Evolutionary conservation across 2,888 invertebrate genomes (phyloP).

Genomic region (Drosophila testacea): DNA sequence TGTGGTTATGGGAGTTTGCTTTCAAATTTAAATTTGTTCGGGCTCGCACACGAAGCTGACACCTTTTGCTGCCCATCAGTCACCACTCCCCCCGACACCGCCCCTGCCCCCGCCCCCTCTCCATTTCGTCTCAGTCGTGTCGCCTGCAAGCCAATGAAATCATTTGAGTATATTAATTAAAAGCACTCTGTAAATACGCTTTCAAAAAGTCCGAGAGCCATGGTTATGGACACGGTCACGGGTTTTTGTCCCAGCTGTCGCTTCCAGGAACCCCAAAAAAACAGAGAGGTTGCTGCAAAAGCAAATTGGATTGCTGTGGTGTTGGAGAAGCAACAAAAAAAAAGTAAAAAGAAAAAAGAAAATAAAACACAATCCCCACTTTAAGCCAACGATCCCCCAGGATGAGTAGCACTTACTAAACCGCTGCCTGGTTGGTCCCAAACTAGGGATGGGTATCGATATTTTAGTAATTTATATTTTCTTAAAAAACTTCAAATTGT

Average conservation of each 20-base stretch:
- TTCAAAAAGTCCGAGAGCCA: slow-evolving; percentile 12
- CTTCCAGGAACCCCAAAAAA: slow-evolving; percentile 27
- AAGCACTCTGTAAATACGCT: slow-evolving; percentile 66
- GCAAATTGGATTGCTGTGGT: slow-evolving; percentile 55
- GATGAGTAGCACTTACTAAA: background rate
- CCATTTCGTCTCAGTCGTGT: background rate
- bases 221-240: background rate
- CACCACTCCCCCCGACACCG: background rate
- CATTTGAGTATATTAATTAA: slow-evolving; percentile 79
- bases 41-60: slow-evolving; percentile 28
- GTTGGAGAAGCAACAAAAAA: background rate
- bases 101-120: background rate
- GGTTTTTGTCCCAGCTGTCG: slow-evolving; percentile 52
- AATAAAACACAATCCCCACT: background rate
- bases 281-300: slow-evolving; percentile 33
- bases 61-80: slow-evolving; percentile 22
- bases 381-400: background rate
- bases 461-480: too few species aligned
- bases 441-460: background rate
- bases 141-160: slow-evolving; percentile 64
- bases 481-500: too few species aligned
- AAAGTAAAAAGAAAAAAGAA: background rate
- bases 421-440: background rate
- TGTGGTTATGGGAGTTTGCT: slow-evolving; percentile 50
- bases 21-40: slow-evolving; percentile 52